These are phyloP conservation scores for Carlito syrichta DNA, from an alignment of 2,113 vertebrate species.

Conservation along the genomic window DNA sequence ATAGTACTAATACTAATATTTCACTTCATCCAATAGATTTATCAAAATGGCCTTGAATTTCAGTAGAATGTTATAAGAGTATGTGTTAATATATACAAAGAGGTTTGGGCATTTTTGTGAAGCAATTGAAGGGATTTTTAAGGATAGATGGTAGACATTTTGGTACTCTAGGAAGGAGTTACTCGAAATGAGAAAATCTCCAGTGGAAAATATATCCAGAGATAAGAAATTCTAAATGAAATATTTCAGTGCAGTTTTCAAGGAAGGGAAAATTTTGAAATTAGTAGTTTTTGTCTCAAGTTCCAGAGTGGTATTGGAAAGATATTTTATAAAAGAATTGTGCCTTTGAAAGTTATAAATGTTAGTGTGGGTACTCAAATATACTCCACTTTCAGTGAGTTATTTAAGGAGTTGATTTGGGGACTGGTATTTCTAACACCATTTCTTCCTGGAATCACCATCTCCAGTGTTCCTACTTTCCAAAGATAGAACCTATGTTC, in stretches of 20 bases:
- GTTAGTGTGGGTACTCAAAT: background rate
- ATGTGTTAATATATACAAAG: background rate
- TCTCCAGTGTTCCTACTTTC: background rate
- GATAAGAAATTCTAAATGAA: conserved; percentile 8
- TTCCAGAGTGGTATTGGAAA: too few relatives aligned
- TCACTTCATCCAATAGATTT: background rate
- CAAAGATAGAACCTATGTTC: background rate
- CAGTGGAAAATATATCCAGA: conserved; percentile 32
- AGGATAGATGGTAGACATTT: background rate
- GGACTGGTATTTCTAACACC: background rate
- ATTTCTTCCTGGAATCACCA: background rate
- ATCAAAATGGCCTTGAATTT: background rate
- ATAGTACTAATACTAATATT: background rate
- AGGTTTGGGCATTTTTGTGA: background rate
- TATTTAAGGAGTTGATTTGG: background rate
- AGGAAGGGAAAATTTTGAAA: background rate
- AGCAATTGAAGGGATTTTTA: background rate
- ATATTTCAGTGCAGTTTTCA: background rate
- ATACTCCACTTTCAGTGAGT: background rate
- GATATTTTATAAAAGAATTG: background rate
- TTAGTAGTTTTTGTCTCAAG: background rate
- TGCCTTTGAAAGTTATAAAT: background rate
- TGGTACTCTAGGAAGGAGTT: background rate
- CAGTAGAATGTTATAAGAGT: background rate
- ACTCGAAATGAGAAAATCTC: background rate